Conservation (phyloP, 2,797 vertebrate species). For the Florisuga fusca region DNA sequence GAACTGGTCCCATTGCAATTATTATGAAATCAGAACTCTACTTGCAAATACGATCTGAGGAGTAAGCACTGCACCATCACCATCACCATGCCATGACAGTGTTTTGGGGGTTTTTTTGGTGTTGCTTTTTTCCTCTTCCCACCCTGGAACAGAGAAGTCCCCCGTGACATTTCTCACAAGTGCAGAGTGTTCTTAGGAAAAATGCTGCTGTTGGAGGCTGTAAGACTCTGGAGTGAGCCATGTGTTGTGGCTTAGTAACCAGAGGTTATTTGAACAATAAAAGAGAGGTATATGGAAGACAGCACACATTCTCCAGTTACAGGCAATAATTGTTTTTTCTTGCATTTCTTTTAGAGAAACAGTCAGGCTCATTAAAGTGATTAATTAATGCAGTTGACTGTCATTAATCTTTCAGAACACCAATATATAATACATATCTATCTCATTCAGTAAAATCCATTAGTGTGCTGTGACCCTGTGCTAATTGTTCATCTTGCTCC, state of each 20-base stretch:
- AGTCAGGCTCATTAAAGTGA: constrained; percentile 20
- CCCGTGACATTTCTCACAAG: not conserved
- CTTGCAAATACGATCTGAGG: not conserved
- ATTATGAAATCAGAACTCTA: not conserved
- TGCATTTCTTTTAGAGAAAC: constrained; percentile 4
- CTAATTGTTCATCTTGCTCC: constrained; percentile 33
- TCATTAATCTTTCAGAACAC: constrained; percentile 39
- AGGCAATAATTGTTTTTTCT: not conserved
- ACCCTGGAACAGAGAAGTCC: not conserved
- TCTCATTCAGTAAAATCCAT: not conserved
- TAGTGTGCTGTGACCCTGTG: not conserved
- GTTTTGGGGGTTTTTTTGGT: not conserved
- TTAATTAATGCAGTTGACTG: constrained; percentile 40
- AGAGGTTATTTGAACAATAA: not conserved
- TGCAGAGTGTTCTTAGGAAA: not conserved
- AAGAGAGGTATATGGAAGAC: not conserved
- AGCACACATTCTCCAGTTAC: not conserved
- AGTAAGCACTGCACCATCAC: not conserved
- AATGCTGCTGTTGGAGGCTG: rapidly evolving
- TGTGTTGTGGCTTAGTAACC: not conserved
- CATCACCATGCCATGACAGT: rapidly evolving
- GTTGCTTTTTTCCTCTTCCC: not conserved
- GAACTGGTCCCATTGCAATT: not conserved
- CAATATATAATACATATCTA: not conserved
- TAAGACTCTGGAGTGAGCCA: not conserved